Evolutionary conservation across 1,140 invertebrate species (phyloP).

Genomic region (Drosophila paulistorum): DNA sequence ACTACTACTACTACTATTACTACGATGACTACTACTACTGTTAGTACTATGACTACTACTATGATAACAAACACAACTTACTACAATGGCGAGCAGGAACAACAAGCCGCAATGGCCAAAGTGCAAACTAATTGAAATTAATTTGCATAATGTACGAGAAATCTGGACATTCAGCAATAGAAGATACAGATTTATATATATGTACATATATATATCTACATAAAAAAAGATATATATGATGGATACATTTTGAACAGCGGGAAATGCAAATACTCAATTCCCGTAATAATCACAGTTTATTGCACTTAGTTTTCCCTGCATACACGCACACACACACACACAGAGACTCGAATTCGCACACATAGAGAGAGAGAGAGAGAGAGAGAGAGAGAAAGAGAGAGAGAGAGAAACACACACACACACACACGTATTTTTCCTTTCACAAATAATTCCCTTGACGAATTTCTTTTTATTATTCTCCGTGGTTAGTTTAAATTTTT

Average conservation of each 20-base stretch:
- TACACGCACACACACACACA: conserved; percentile 36
- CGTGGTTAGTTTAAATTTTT: neutral
- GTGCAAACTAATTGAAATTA: conserved; percentile 81
- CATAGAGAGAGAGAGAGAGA: too few relatives aligned
- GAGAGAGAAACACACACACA: neutral
- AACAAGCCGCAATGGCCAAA: conserved; percentile 53
- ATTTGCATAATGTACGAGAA: conserved; percentile 71
- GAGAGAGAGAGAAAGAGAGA: too few relatives aligned
- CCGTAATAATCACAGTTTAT: conserved; percentile 78
- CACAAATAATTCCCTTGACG: conserved; percentile 35
- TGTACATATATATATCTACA: neutral
- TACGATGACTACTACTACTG: conserved; percentile 33
- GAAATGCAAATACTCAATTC: conserved; percentile 62
- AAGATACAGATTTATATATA: conserved; percentile 16
- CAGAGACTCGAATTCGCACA: neutral
- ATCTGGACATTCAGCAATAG: conserved; percentile 75
- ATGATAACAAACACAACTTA: conserved; percentile 26
- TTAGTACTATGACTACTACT: conserved; percentile 24
- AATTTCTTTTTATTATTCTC: conserved; percentile 7
- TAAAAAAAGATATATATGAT: neutral
- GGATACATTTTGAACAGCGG: conserved; percentile 18
- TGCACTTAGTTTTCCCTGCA: conserved; percentile 76
- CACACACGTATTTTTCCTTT: neutral
- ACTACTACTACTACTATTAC: conserved; percentile 37
- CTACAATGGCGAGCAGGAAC: conserved; percentile 44